Conservation (phyloP, 2,797 vertebrate genomes). For the Sylvia borin region DNA sequence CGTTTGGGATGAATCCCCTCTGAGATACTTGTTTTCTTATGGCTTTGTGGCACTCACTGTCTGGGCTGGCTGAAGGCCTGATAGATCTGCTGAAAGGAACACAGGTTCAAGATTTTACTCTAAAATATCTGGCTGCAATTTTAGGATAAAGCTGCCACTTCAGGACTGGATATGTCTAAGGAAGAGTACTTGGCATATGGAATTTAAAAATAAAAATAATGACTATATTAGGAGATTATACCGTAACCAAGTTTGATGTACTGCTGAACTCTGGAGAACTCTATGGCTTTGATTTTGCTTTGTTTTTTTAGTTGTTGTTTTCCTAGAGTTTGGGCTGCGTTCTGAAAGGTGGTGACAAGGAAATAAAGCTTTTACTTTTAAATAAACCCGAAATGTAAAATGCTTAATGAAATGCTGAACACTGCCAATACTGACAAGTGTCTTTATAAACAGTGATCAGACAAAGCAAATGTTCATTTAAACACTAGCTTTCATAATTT, state of each 20-base stretch:
- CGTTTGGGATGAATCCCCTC: not conserved
- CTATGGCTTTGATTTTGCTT: not conserved
- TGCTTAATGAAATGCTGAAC: not conserved
- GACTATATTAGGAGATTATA: not conserved
- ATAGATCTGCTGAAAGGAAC: not conserved
- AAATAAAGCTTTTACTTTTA: not conserved
- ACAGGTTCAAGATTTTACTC: not conserved
- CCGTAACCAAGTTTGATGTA: not conserved
- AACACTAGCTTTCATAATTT: not conserved
- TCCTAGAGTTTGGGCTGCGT: not conserved
- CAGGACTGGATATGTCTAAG: not conserved
- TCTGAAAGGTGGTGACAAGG: not conserved
- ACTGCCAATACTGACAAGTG: not conserved
- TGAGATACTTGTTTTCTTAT: not conserved
- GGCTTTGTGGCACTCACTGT: not conserved
- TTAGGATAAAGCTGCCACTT: not conserved
- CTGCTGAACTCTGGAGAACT: not conserved
- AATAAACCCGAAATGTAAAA: not conserved
- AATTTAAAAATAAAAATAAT: not conserved
- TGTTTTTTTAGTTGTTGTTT: not conserved
- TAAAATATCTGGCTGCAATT: not conserved
- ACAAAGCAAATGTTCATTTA: not conserved
- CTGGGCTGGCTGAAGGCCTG: not conserved
- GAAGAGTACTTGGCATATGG: not conserved
- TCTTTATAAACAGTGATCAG: not conserved